Conservation (phyloP, 1,140 invertebrate species). For the Andrena cerasifolii region DNA sequence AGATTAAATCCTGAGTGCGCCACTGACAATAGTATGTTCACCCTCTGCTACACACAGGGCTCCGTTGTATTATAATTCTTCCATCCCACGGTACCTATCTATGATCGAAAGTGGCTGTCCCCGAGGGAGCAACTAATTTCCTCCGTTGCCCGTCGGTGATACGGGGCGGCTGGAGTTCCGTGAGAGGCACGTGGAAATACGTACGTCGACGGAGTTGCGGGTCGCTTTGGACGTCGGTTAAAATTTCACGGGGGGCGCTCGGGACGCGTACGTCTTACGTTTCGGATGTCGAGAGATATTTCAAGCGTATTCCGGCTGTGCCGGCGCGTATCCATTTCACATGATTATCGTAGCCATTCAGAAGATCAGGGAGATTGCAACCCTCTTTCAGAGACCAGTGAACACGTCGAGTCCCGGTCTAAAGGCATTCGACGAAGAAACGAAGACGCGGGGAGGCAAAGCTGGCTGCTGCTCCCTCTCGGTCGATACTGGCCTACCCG, state of each 20-base stretch:
- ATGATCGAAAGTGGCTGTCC: no score
- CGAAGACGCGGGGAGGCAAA: slow-evolving; percentile 3
- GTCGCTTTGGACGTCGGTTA: not conserved
- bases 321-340: slow-evolving; percentile 32
- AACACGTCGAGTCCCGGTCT: slow-evolving; percentile 33
- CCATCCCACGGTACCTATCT: no score
- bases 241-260: not conserved
- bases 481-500: slow-evolving; percentile 40
- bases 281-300: not conserved
- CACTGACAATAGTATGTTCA: no score
- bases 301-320: not conserved
- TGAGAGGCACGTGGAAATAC: no score
- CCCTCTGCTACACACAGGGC: no score
- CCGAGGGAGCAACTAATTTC: no score
- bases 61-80: no score
- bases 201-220: no score
- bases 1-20: no score
- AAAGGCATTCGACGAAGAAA: slow-evolving; percentile 23
- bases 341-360: slow-evolving; percentile 39
- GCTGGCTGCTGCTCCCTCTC: slow-evolving; percentile 8
- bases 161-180: no score
- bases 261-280: not conserved
- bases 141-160: no score
- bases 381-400: slow-evolving; percentile 30
- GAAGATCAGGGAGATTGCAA: slow-evolving; percentile 12